Evolutionary conservation across 2,888 invertebrate species (phyloP), one percentile per base, ranked within the genome.

Genomic region (Chromoteleia sp.): DNA sequence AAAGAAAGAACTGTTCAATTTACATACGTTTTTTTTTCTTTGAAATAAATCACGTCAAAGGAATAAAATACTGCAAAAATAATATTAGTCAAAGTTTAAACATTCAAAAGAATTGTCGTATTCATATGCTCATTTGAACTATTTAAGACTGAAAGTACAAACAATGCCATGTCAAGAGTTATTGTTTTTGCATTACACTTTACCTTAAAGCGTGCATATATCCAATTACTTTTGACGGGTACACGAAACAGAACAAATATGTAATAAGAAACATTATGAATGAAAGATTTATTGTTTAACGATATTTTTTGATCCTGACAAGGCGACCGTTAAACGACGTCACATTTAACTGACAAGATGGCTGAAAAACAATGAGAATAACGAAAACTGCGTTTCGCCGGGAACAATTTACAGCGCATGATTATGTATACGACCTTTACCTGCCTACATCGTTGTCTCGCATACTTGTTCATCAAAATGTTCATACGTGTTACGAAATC

Each of bases 401-500:
- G 0, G 39, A 59, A 79, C 79, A 73, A 73, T 79, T 79, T 73
- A 79, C 79, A 73, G 61, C 79, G 45, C 54, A 7, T 25, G 73
- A 73, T 79, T 79, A 79, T 73, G 61, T 79, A 67, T 67, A 68
- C 65, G 79, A 79, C 79, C 79, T 79, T 79, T 68, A 63, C 59
- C 61, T 78, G 77, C 77, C 63, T 78, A 71, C 70, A 54, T 65
- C 33, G 19, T 61, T 63, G 63, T 6, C 33, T 56, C 41, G 52
- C 56, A 65, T 71, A 68, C 65, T 73, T 71, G 73, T 54, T 67
- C 79, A 30, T 79, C 79, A 67, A 61, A 73, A 65, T 15, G 71
- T 59, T 65, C 48, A 59, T 43, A 19, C 39, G 59, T 61, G 56
- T 68, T 79, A 68, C 74, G 48, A 74, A 79, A 79, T 79, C 54